Evolutionary conservation across 1,140 invertebrate genomes (phyloP).

Genomic region (Periplaneta americana): DNA sequence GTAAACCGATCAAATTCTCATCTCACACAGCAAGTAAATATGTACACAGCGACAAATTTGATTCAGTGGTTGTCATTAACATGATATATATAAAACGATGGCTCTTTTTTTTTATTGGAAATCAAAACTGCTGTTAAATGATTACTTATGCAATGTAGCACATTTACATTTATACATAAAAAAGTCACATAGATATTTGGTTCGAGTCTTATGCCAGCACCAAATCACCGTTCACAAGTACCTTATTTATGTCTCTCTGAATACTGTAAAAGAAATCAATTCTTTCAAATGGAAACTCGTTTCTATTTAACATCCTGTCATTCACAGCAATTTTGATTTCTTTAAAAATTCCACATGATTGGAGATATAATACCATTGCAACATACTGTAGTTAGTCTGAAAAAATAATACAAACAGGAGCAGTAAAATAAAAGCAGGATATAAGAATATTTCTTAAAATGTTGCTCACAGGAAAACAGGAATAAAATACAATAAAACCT

Average conservation of each 20-base stretch:
- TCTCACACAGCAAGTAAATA: constrained; percentile 2
- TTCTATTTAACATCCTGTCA: not conserved
- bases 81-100: constrained; percentile 7
- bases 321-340: not conserved
- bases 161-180: constrained; percentile 14
- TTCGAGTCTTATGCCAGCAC: not conserved
- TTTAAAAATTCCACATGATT: not conserved
- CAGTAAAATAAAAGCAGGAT: constrained; percentile 4
- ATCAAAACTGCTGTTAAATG: constrained; percentile 10
- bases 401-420: not conserved
- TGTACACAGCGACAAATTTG: constrained; percentile 13
- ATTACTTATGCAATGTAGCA: not conserved
- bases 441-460: constrained; percentile 1
- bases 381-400: not conserved
- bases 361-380: not conserved
- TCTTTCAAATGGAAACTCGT: not conserved
- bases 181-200: not conserved
- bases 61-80: constrained; percentile 3
- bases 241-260: not conserved
- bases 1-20: not conserved
- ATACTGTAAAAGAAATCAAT: not conserved
- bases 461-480: not conserved
- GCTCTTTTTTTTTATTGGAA: not conserved
- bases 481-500: not conserved
- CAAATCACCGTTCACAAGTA: not conserved